Evolutionary conservation across 92 coral and sea anemone genomes (phyloP).

Genomic region (Zoanthus solanderi): DNA sequence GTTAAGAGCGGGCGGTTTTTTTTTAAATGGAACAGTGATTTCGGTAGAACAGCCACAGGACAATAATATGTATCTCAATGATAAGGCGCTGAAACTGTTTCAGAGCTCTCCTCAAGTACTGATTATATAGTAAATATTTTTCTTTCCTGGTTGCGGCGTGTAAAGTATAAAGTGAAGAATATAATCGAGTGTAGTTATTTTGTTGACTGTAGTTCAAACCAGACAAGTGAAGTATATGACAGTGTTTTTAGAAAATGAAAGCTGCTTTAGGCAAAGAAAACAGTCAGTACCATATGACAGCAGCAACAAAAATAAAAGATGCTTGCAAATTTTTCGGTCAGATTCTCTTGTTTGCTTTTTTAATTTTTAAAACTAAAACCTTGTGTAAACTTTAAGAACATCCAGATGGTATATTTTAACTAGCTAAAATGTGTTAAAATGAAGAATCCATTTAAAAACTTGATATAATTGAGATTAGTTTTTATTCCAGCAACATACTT

Average conservation of each 20-base stretch:
- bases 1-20: not conserved
- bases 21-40: not conserved
- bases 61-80: not conserved
- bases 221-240: not conserved
- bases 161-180: not conserved
- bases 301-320: not conserved
- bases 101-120: not conserved
- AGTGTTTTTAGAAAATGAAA: not conserved
- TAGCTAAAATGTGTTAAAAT: no score
- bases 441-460: no score
- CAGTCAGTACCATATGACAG: not conserved
- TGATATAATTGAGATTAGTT: no score
- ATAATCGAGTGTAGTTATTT: not conserved
- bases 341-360: not conserved
- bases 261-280: not conserved
- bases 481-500: no score
- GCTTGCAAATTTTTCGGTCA: not conserved
- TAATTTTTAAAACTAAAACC: not conserved
- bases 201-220: not conserved
- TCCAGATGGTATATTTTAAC: no score
- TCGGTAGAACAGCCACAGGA: not conserved
- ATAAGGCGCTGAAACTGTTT: constrained; percentile 11
- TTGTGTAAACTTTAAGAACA: no score
- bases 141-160: not conserved
- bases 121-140: not conserved